Base-by-base conservation (phyloP, 2,113 vertebrate genomes). In the Amblyopsis rosae region DNA sequence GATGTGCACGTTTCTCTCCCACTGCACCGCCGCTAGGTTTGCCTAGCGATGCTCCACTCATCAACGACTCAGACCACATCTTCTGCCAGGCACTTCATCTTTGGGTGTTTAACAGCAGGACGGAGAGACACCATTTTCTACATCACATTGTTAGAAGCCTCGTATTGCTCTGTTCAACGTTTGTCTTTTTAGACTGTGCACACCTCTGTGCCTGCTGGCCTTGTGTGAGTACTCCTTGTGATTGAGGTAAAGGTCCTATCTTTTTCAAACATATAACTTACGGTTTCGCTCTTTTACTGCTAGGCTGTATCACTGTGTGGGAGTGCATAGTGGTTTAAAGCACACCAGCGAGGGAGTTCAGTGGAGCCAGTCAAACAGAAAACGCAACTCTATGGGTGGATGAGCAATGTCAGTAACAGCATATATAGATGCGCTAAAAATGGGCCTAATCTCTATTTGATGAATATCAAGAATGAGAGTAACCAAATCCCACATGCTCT, bases 311-410 rank as follows among this genome's bases (percentile, higher is more conserved):
- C 9, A 45, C 67, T 68, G 51, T 45, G 67, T 83, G 82, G 83
- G 79, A 65, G 80, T 75, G 67, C 63, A 69, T 58, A 73, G 80
- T 12, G 71, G 84, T 83, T 83, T 75, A 67, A 76, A 78, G 17
- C 68, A 72, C 51, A 71, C 66, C 69, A 77, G 69, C 72, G 55
- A 74, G 66, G 65, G 68, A 26, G 26, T 26, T 26, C 26, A 2
- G 71, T 65, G 59, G 50, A 81, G 67, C 64, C 68, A 75, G 72
- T 87, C 67, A 84, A 75, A 84, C 67, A 75, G 76, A 78, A 67
- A 88, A 78, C 68, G 65, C 72, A 33, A 65, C 69, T 73, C 58
- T 83, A 81, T 55, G 73, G 19, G 62, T 72, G 75, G 80, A 82
- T 80, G 71, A 85, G 80, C 79, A 69, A 76, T 62, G 65, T 69